phyloP scores from a whole-genome alignment of 2,797 vertebrate genomes.

The Sebastes trivittatus region DNA sequence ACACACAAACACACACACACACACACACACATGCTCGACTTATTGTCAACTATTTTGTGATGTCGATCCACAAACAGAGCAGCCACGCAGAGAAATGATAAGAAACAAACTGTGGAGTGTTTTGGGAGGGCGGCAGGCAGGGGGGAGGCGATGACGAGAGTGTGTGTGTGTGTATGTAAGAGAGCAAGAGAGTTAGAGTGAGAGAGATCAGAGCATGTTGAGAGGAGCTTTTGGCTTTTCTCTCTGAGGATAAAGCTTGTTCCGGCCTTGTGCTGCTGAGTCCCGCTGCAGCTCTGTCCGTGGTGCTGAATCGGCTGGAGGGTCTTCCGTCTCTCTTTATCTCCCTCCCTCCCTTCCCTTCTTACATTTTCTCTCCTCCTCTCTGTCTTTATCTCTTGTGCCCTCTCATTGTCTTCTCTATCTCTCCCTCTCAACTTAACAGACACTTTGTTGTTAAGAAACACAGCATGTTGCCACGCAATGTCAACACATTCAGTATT shows the following conservation, averaged over 20 bases:
- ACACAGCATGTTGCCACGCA: conserved; percentile 17
- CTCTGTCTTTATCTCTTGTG: conserved; percentile 22
- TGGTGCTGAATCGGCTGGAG: conserved; percentile 71
- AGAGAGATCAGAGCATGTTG: conserved; percentile 71
- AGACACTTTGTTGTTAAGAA: conserved; percentile 15
- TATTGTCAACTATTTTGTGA: conserved; percentile 16
- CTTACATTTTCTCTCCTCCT: neutral
- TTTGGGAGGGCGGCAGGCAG: conserved; percentile 5
- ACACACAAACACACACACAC: neutral
- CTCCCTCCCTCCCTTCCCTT: conserved; percentile 18
- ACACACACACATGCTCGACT: neutral
- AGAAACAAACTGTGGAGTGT: conserved; percentile 25
- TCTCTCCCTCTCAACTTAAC: conserved; percentile 30
- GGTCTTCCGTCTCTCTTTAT: conserved; percentile 47
- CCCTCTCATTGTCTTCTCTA: conserved; percentile 25
- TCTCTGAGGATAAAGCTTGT: conserved; percentile 74
- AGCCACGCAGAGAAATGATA: conserved; percentile 12
- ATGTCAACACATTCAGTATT: neutral
- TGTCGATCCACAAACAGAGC: conserved; percentile 31
- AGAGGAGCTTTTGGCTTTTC: conserved; percentile 74
- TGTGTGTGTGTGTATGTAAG: conserved; percentile 13
- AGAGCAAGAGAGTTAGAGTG: conserved; percentile 40
- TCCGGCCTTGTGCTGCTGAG: conserved; percentile 68
- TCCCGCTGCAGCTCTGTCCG: conserved; percentile 59
- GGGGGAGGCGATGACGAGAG: neutral